Base-by-base conservation (phyloP, 1,140 invertebrate genomes). In the Hyposmocoma kahamanoa region DNA sequence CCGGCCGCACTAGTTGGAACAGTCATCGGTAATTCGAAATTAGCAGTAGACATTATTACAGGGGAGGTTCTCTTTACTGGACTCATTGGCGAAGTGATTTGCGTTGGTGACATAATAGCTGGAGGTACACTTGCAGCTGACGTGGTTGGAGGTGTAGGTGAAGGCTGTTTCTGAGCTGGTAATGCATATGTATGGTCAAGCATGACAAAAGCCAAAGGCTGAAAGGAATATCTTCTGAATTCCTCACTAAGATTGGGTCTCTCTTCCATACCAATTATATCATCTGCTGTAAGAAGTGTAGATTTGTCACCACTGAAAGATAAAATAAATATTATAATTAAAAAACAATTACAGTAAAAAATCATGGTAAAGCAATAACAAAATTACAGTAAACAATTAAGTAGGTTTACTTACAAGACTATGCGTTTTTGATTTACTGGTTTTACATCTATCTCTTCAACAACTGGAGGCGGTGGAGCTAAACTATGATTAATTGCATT, bases 281-380 rank as follows among this genome's bases (percentile, higher is more conserved):
- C 86, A 59, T 87, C 84, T 9, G 79, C 74, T 18, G 76, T 78
- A 5, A 79, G 56, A 24, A 84, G 50, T 8, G 82, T 86, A 30
- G 84, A 73, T 50, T 86, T 86, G 57, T 87, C 86, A 11, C 86
- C 86, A 50, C 86, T 87, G 73, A 58, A 87, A 87, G 45, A 64
- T 48, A 55, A 53, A 53, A 54, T 52, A 15, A 46, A 47, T 32
- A 54, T 19, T 34, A 56, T 42, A 19, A 18, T 22, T 42, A 9
- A 42, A 4, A 24, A 18, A 1, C 17, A 28, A 28, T 41, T 19
- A 8, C 4, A 39, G 0, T 34, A 34, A 11, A 18, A 11, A 8
- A n/a, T 22, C 20, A 21, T 20, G 8, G 8, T n/a, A 44, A 19
- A 17, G 8, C 4, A 19, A 43, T 22, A 3, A 2, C 18, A 39